A percentile compares a stretch with the other conserved stretches of the same genome.
These are phyloP conservation scores for Steinernema khuongi DNA, from an alignment of 1,140 invertebrate genomes.

Conservation along the genomic window DNA sequence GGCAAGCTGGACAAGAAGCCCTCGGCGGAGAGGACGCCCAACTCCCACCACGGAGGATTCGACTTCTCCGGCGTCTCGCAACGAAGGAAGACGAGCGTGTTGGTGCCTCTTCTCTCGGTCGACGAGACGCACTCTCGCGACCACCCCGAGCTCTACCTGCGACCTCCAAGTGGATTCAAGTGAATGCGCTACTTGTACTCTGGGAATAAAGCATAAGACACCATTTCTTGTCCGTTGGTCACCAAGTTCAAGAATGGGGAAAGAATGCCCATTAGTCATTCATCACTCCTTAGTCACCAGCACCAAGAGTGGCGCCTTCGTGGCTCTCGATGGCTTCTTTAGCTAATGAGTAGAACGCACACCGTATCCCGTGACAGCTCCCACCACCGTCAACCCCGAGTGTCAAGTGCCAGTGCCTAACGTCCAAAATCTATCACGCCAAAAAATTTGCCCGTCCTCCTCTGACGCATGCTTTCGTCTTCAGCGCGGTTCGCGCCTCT, in stretches of 20 bases:
- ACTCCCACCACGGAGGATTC: background rate
- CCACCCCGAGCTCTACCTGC: slow-evolving; percentile 9
- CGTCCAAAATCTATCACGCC: too few relatives aligned
- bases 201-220: background rate
- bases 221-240: background rate
- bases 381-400: too few relatives aligned
- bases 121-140: slow-evolving; percentile 33
- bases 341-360: too few relatives aligned
- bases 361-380: too few relatives aligned
- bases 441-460: too few relatives aligned
- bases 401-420: too few relatives aligned
- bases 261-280: too few relatives aligned
- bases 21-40: background rate
- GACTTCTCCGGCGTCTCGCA: background rate
- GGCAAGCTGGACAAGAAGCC: slow-evolving; percentile 9
- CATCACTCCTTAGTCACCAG: too few relatives aligned
- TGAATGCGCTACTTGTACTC: background rate
- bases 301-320: too few relatives aligned
- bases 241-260: background rate
- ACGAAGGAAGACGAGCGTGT: slow-evolving; percentile 47
- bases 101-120: slow-evolving; percentile 46
- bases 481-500: background rate
- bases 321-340: too few relatives aligned
- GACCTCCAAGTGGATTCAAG: slow-evolving; percentile 26
- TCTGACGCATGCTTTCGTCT: background rate